Base-by-base conservation (phyloP, 1,140 invertebrate species). In the Proctacanthus coquilletti region DNA sequence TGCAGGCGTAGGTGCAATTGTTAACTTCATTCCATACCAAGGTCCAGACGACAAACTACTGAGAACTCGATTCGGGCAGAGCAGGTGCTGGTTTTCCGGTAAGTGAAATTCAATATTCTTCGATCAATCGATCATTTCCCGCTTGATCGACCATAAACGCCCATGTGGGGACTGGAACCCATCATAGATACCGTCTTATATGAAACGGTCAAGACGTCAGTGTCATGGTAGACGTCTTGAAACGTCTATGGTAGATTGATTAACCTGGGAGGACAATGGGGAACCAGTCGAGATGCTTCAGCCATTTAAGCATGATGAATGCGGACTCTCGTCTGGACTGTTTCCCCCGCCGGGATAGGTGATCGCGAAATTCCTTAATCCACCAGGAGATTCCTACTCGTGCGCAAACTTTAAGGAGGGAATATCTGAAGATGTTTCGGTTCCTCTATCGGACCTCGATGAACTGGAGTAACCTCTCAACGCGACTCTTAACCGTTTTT, bases 51-150 rank as follows among this genome's bases (percentile, higher is more conserved):
- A 70, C 20, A 60, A 69, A 42, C 68, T 76, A 43, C 56, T 84
- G 36, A 67, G 74, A 38, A 81, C 83, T 9, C 71, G 75, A 34
- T 85, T 84, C 55, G 80, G 77, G 4, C 70, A 76, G 47, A 70
- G 68, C 36, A 67, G 68, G 36, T 85, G 82, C 60, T 86, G 81
- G 81, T 86, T 85, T 65, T 74, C 74, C 53, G 80, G 80, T 72
- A 62, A 61, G 55, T 48, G 33, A 25, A 18, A n/a, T n/a, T n/a
- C n/a, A n/a, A n/a, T n/a, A n/a, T n/a, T n/a, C 40, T 34, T 47
- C 46, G 48, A 50, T 43, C 52, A 40, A 21, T 40, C n/a, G 19
- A 36, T 25, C 18, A 21, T 29, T 18, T 34, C 18, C 21, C 20
- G 18, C 36, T 40, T 17, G 21, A 20, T 33, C 27, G 14, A 10